phyloP scores from a whole-genome alignment of 2,888 invertebrate genomes.

The Pristionchus mayeri region DNA sequence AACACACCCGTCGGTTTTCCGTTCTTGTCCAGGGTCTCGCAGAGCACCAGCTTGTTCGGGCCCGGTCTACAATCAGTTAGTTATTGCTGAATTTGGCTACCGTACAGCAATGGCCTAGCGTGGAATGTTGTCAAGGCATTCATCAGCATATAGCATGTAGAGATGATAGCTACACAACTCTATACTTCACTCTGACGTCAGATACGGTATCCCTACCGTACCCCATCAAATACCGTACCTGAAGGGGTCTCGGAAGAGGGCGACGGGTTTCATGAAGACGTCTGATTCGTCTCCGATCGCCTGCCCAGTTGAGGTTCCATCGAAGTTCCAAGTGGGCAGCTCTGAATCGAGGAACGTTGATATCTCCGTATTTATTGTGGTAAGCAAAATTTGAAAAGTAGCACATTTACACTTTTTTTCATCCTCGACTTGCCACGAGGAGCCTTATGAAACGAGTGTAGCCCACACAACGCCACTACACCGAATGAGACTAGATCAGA shows the following conservation, averaged over 20 bases:
- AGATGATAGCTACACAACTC: too few species aligned
- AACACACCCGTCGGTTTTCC: conserved; percentile 65
- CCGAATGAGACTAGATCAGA: too few species aligned
- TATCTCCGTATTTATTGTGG: background rate
- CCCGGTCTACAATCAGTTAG: conserved; percentile 81
- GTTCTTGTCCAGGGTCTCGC: conserved; percentile 67
- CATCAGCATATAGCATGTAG: too few species aligned
- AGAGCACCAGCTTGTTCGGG: conserved; percentile 68
- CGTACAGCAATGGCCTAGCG: background rate
- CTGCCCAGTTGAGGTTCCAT: conserved; percentile 78
- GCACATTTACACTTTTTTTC: too few species aligned
- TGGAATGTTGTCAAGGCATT: too few species aligned
- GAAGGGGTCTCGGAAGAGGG: conserved; percentile 84
- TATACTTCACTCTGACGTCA: too few species aligned
- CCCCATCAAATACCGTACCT: conserved; percentile 55
- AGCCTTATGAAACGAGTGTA: too few species aligned
- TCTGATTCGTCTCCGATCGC: conserved; percentile 81
- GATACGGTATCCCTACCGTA: background rate
- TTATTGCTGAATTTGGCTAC: background rate
- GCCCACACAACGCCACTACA: too few species aligned
- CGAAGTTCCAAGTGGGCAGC: conserved; percentile 78
- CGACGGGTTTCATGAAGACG: conserved; percentile 82
- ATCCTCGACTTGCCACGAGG: too few species aligned
- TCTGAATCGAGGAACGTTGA: conserved; percentile 65
- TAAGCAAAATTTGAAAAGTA: too few species aligned